Evolutionary conservation across 2,113 vertebrate genomes (phyloP), one percentile per base, ranked within the genome.

Genomic region (Podiceps cristatus): DNA sequence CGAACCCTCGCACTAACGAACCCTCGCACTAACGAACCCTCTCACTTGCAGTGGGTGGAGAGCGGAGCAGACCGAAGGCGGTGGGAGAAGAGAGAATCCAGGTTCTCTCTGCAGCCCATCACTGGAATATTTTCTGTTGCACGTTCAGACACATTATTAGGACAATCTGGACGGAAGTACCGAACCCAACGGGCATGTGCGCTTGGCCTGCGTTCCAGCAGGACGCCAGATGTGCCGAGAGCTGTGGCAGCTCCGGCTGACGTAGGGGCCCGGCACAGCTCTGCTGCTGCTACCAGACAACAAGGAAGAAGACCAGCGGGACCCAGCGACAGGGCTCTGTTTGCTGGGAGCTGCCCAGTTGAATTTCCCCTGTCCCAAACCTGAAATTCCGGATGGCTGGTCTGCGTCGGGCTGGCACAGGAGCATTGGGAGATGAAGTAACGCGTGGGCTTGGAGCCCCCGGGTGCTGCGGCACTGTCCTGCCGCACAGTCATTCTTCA

Each of bases 171-270:
- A 90, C 88, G 58, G 79, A 81, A 89, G 69, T 4, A 6, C 42
- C 0, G 37, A 86, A 49, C 49, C 28, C 74, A 27, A 22, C 27
- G 45, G 49, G 53, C 42, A n/a, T 8, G 22, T 53, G 71, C 56
- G 58, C 25, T 64, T 50, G 86, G 78, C 64, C 64, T 18, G 62
- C 0, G 27, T 18, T 67, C 56, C 79, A 62, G 67, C 72, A 27
- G 83, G 79, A 84, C 86, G 63, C 67, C 27, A 52, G 88, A 56
- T 56, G 77, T 23, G 56, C 69, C 91, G 93, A 91, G 50, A 92
- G 16, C 33, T 15, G 59, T 23, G 66, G 90, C 62, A 50, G 87
- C 49, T 69, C 88, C 55, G 40, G 91, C 45, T 83, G 82, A 69
- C 7, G 2, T 3, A n/a, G 60, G 77, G 85, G 78, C 56, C n/a